phyloP scores from a whole-genome alignment of 2,797 vertebrate genomes.

The Scomberomorus guttatus region DNA sequence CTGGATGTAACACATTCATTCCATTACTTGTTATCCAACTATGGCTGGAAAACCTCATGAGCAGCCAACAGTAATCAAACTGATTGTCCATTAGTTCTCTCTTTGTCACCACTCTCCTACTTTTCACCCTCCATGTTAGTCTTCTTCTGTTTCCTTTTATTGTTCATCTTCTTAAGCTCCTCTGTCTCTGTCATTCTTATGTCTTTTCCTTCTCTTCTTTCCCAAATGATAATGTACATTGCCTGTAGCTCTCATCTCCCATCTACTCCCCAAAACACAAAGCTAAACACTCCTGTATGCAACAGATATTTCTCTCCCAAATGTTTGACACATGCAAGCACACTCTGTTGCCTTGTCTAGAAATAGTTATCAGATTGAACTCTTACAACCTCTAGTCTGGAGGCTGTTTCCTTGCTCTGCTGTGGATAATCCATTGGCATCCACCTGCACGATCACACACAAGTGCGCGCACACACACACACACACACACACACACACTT shows the following conservation, averaged over 20 bases:
- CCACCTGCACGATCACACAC: slow-evolving; percentile 2
- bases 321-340: slow-evolving; percentile 18
- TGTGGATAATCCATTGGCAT: slow-evolving; percentile 28
- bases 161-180: slow-evolving; percentile 7
- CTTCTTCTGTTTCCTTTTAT: slow-evolving; percentile 13
- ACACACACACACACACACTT: slow-evolving; percentile 34
- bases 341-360: slow-evolving; percentile 48
- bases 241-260: background rate
- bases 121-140: background rate
- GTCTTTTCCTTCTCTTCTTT: slow-evolving; percentile 33
- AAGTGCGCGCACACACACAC: background rate
- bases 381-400: slow-evolving; percentile 28
- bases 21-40: background rate
- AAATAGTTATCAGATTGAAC: slow-evolving; percentile 70
- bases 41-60: background rate
- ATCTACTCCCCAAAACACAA: slow-evolving; percentile 12
- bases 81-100: background rate
- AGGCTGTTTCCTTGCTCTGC: slow-evolving; percentile 22
- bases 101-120: slow-evolving; percentile 5
- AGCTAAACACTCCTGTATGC: slow-evolving; percentile 24
- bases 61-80: slow-evolving; percentile 6
- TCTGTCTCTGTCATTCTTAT: slow-evolving; percentile 6
- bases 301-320: slow-evolving; percentile 50
- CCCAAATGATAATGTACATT: slow-evolving; percentile 14
- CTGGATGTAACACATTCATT: background rate